Evolutionary conservation across 2,113 vertebrate species (phyloP).

Genomic region (Ciconia boyciana): DNA sequence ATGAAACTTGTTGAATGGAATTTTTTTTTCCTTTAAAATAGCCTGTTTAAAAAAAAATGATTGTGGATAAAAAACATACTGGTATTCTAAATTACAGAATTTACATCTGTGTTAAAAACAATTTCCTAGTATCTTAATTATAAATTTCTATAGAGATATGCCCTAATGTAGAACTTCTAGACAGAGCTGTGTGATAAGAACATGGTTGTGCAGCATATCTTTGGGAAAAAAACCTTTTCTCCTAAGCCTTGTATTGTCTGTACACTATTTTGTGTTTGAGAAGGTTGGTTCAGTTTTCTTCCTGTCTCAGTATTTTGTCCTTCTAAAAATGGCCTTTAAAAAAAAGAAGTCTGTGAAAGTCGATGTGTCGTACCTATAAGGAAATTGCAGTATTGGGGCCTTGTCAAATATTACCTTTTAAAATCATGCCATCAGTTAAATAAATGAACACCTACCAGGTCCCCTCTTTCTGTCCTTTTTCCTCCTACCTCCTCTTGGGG

Average conservation of each 20-base stretch:
- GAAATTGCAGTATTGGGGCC: slow-evolving; percentile 10
- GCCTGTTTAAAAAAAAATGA: slow-evolving; percentile 12
- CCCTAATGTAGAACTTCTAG: background rate
- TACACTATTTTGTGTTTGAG: slow-evolving; percentile 21
- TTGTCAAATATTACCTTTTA: background rate
- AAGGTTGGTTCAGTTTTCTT: slow-evolving; percentile 21
- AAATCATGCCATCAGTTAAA: background rate
- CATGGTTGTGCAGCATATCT: slow-evolving; percentile 35
- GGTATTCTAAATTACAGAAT: slow-evolving; percentile 36
- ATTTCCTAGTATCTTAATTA: slow-evolving; percentile 19
- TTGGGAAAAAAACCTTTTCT: background rate
- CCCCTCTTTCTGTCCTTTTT: background rate
- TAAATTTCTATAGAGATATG: background rate
- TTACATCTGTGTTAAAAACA: slow-evolving; percentile 16
- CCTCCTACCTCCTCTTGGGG: background rate
- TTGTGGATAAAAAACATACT: background rate
- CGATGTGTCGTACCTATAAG: slow-evolving; percentile 2
- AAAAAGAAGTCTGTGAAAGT: slow-evolving; percentile 36
- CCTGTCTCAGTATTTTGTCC: slow-evolving; percentile 45
- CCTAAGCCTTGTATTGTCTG: slow-evolving; percentile 55
- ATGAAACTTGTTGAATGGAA: slow-evolving; percentile 65
- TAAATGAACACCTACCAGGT: background rate
- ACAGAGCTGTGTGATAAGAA: slow-evolving; percentile 36
- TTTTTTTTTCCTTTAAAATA: slow-evolving; percentile 46
- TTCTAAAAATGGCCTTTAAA: slow-evolving; percentile 73